Percentiles rank a stretch among this genome's conserved stretches.
phyloP scores from a whole-genome alignment of 2,888 invertebrate species.

The Neocrepidodera transversa region DNA sequence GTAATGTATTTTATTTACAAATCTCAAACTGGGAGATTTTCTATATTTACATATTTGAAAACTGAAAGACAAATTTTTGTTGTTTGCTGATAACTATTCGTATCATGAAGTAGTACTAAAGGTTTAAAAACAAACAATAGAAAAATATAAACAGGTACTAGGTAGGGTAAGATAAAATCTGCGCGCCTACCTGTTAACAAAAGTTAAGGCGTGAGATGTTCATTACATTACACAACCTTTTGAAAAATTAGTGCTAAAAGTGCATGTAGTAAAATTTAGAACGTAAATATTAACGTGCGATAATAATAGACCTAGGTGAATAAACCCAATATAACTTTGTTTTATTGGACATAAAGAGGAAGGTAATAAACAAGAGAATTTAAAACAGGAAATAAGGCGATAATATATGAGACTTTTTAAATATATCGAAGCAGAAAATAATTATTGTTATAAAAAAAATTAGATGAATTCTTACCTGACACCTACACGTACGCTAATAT shows the following conservation, averaged over 20 bases:
- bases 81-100: no score
- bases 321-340: constrained; percentile 23
- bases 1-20: no score
- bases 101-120: no score
- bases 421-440: constrained; percentile 34
- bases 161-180: not conserved
- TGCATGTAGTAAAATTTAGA: not conserved
- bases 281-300: constrained; percentile 15
- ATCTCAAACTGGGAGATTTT: no score
- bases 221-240: not conserved
- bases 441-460: constrained; percentile 17
- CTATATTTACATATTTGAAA: no score
- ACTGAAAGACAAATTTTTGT: no score
- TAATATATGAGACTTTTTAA: not conserved
- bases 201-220: not conserved
- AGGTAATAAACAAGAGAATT: constrained; percentile 30
- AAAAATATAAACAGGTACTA: not conserved
- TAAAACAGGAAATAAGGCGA: constrained; percentile 29
- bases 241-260: not conserved
- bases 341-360: constrained; percentile 25
- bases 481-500: constrained; percentile 73
- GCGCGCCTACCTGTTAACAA: not conserved
- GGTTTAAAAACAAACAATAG: no score
- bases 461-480: constrained; percentile 65
- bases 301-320: constrained; percentile 28